phyloP scores from a whole-genome alignment of 2,888 invertebrate species.

The Troides helena region DNA sequence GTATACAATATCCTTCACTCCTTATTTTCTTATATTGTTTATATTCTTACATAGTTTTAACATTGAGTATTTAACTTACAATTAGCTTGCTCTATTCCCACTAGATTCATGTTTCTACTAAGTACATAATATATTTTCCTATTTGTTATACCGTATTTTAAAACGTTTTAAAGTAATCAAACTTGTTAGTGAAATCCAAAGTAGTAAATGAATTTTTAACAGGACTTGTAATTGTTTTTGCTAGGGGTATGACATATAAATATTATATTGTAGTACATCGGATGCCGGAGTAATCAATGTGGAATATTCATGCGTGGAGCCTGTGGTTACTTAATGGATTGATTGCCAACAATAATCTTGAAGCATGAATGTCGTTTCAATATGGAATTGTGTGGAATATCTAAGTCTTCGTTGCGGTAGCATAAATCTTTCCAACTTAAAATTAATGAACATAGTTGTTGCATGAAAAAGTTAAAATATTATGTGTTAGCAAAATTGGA shows the following conservation, averaged over 20 bases:
- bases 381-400: background rate
- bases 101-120: too few relatives aligned
- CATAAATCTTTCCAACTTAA: background rate
- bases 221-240: background rate
- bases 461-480: too few relatives aligned
- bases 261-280: background rate
- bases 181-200: background rate
- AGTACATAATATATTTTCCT: too few relatives aligned
- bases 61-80: too few relatives aligned
- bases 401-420: background rate
- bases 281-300: background rate
- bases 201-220: background rate
- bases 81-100: too few relatives aligned
- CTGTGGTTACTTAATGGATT: background rate
- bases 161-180: too few relatives aligned
- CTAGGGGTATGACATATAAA: background rate
- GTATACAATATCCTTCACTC: too few relatives aligned
- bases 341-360: background rate
- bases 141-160: too few relatives aligned
- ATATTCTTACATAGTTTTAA: too few relatives aligned
- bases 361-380: background rate
- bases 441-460: too few relatives aligned
- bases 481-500: too few relatives aligned
- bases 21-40: too few relatives aligned
- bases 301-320: conserved; percentile 17